These are phyloP conservation scores for Varroa destructor DNA, from an alignment of 1,140 invertebrate genomes.

Conservation along the genomic window DNA sequence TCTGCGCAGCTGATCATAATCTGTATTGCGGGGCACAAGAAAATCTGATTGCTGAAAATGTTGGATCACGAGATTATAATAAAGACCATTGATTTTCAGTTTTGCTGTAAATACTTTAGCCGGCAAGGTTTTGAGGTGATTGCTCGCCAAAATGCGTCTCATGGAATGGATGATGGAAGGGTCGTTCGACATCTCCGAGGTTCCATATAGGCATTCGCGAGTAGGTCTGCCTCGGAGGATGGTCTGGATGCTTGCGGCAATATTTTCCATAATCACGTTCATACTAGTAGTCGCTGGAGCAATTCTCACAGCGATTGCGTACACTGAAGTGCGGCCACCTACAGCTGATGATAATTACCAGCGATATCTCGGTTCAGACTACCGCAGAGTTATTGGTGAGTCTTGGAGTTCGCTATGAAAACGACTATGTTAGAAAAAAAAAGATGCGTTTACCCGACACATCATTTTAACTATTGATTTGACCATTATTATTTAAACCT, in stretches of 20 bases:
- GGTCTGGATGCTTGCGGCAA: neutral
- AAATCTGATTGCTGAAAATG: too few species aligned
- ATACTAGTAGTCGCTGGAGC: conserved; percentile 35
- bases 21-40: too few species aligned
- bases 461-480: too few species aligned
- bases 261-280: conserved; percentile 31
- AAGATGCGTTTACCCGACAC: too few species aligned
- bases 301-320: conserved; percentile 35
- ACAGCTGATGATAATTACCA: conserved; percentile 37
- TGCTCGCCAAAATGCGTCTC: neutral
- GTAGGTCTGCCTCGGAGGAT: neutral
- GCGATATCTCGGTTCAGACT: conserved; percentile 35
- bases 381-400: conserved; percentile 34
- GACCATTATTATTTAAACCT: too few species aligned
- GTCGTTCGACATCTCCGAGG: conserved; percentile 7
- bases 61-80: too few species aligned
- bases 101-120: too few species aligned
- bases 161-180: conserved; percentile 24
- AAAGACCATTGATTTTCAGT: too few species aligned
- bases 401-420: neutral
- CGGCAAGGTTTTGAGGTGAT: too few species aligned
- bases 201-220: conserved; percentile 13
- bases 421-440: too few species aligned
- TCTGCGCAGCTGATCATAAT: too few species aligned
- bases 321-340: conserved; percentile 37